A percentile compares a stretch with the other conserved stretches of the same genome.
These are phyloP conservation scores for Phania funesta DNA, from an alignment of 2,888 invertebrate genomes.

Conservation along the genomic window DNA sequence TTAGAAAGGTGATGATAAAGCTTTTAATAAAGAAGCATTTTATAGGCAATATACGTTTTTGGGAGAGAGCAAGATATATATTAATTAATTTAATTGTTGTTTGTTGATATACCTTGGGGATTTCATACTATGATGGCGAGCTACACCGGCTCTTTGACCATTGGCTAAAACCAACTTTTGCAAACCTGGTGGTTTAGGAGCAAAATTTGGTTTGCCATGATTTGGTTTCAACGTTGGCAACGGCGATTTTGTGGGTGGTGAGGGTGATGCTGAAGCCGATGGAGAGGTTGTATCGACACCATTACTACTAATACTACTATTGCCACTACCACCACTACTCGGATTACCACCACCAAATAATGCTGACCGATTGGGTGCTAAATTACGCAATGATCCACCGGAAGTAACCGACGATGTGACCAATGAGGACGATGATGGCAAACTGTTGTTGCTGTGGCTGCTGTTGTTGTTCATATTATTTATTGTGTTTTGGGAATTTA, in stretches of 20 bases:
- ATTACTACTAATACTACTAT: constrained; percentile 52
- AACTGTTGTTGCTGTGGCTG: constrained; percentile 69
- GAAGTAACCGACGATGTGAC: constrained; percentile 65
- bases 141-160: constrained; percentile 81
- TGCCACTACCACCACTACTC: constrained; percentile 45
- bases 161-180: constrained; percentile 79
- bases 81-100: background rate
- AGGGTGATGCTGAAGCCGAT: constrained; percentile 63
- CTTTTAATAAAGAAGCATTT: constrained; percentile 34
- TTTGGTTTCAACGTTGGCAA: constrained; percentile 76
- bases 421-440: constrained; percentile 60
- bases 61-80: background rate
- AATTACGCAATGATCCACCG: constrained; percentile 71
- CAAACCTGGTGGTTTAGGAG: constrained; percentile 89
- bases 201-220: constrained; percentile 90
- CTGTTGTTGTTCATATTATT: constrained; percentile 70
- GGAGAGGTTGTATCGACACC: constrained; percentile 65
- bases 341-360: constrained; percentile 73
- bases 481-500: constrained; percentile 66
- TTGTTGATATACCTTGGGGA: constrained; percentile 84
- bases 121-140: constrained; percentile 92
- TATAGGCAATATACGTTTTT: constrained; percentile 21
- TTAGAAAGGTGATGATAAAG: constrained; percentile 38
- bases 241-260: constrained; percentile 67
- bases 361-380: constrained; percentile 79